Evolutionary conservation across 1,140 invertebrate genomes (phyloP).

Genomic region (Coelopa frigida): DNA sequence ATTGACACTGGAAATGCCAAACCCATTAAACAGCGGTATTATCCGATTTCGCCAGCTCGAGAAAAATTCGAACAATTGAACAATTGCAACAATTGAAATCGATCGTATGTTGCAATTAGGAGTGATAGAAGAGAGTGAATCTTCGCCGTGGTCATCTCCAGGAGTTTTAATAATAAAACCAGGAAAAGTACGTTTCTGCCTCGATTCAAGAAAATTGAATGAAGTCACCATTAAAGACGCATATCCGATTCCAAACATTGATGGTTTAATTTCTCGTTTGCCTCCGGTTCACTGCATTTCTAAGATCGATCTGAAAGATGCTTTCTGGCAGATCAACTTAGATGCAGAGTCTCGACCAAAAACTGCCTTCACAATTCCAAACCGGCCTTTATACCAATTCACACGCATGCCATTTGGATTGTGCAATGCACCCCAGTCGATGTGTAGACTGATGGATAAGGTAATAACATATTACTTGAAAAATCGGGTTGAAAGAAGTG

Average conservation of each 20-base stretch:
- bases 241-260: constrained; percentile 24
- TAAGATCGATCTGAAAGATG: constrained; percentile 8
- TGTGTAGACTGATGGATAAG: constrained; percentile 10
- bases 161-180: constrained; percentile 11
- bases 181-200: constrained; percentile 26
- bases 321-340: constrained; percentile 24
- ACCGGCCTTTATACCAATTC: constrained; percentile 25
- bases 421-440: constrained; percentile 7
- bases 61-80: constrained; percentile 13
- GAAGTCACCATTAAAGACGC: constrained; percentile 35
- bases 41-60: constrained; percentile 21
- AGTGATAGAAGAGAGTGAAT: constrained; percentile 21
- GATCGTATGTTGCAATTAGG: constrained; percentile 22
- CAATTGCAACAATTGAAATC: too few species aligned
- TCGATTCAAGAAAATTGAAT: constrained; percentile 41
- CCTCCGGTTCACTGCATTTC: constrained; percentile 22
- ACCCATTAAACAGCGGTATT: constrained; percentile 24
- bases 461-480: constrained; percentile 15
- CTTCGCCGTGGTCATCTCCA: constrained; percentile 12
- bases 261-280: constrained; percentile 29
- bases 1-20: constrained; percentile 23
- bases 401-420: constrained; percentile 21
- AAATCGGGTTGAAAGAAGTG: constrained; percentile 16
- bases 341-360: constrained; percentile 22
- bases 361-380: constrained; percentile 36